These are phyloP conservation scores for Tragopan temminckii DNA, from an alignment of 2,797 vertebrate genomes.

Conservation along the genomic window DNA sequence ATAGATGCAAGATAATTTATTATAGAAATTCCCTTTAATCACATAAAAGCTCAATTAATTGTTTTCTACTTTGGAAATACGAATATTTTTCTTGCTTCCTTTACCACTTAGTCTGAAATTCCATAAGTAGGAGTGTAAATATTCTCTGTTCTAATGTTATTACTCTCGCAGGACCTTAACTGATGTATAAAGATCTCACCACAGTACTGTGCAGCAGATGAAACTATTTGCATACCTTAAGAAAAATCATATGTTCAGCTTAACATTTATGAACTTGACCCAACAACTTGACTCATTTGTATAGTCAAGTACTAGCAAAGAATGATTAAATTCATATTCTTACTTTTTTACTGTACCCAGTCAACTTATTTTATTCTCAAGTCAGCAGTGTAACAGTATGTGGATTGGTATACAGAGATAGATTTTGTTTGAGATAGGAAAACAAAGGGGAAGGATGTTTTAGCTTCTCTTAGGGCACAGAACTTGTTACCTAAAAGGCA, in stretches of 20 bases:
- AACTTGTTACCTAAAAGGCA: neutral
- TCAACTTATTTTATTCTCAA: neutral
- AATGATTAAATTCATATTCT: neutral
- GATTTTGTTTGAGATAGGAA: neutral
- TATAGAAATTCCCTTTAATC: neutral
- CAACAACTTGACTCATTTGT: neutral
- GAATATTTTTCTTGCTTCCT: neutral
- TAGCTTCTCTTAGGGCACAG: neutral
- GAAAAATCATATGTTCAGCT: neutral
- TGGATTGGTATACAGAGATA: neutral
- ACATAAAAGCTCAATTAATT: neutral
- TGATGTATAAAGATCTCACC: neutral
- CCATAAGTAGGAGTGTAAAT: neutral
- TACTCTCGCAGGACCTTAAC: neutral
- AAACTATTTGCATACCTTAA: neutral
- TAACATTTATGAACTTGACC: neutral
- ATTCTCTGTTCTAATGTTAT: neutral
- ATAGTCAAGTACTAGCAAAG: neutral
- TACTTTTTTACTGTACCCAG: neutral
- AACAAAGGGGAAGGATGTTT: neutral
- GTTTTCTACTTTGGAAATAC: neutral
- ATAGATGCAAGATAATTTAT: neutral
- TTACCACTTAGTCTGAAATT: neutral
- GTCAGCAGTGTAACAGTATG: neutral
- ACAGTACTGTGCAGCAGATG: neutral